These are phyloP conservation scores for Sarcophaga peregrina DNA, from an alignment of 1,140 invertebrate species.

Conservation along the genomic window DNA sequence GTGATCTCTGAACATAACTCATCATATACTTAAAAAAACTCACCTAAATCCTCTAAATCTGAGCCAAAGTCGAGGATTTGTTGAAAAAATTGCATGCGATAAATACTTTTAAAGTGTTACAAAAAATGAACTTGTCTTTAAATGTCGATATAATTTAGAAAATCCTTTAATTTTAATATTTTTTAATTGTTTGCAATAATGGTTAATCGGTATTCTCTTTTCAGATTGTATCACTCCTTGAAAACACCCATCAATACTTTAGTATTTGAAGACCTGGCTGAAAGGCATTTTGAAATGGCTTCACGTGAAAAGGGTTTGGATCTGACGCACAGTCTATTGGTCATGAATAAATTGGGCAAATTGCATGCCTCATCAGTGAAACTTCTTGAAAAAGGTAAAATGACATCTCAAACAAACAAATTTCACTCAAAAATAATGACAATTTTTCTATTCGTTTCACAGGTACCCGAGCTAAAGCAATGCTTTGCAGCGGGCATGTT, in stretches of 20 bases:
- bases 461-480: slow-evolving; percentile 39
- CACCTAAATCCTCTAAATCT: too few species aligned
- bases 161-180: too few species aligned
- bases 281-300: slow-evolving; percentile 52
- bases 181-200: too few species aligned
- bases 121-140: too few species aligned
- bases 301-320: slow-evolving; percentile 56
- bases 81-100: too few species aligned
- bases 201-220: neutral
- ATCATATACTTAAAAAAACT: too few species aligned
- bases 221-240: slow-evolving; percentile 54
- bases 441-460: neutral
- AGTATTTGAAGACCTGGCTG: slow-evolving; percentile 59
- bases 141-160: too few species aligned
- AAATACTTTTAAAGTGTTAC: too few species aligned
- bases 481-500: slow-evolving; percentile 54
- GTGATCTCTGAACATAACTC: too few species aligned
- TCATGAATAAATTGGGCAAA: slow-evolving; percentile 57
- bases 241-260: slow-evolving; percentile 56
- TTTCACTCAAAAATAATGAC: neutral
- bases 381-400: slow-evolving; percentile 51
- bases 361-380: slow-evolving; percentile 62
- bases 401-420: neutral
- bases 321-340: slow-evolving; percentile 54
- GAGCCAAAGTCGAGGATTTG: too few species aligned